These are phyloP conservation scores for Cacoxenus indagator DNA, from an alignment of 2,888 invertebrate genomes.

Conservation along the genomic window DNA sequence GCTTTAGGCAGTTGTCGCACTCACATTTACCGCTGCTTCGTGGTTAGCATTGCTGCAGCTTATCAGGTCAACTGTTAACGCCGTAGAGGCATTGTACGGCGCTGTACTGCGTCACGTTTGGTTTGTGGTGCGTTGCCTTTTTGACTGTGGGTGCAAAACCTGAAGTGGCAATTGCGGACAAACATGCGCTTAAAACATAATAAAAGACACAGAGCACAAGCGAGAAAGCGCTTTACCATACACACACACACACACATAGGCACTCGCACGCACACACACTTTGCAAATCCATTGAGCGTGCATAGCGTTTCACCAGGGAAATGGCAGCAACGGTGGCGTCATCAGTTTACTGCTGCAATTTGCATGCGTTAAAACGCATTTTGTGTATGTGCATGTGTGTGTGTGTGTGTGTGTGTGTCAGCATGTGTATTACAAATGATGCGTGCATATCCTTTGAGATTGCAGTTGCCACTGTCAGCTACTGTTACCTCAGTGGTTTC, in stretches of 20 bases:
- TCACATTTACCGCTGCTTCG: background rate
- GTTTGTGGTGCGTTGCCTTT: background rate
- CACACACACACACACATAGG: background rate
- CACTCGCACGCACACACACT: no score
- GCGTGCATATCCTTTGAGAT: conserved; percentile 21
- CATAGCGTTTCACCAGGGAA: no score
- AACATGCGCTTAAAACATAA: conserved; percentile 7
- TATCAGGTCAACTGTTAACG: conserved; percentile 7
- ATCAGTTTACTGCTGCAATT: conserved; percentile 55
- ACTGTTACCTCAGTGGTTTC: background rate
- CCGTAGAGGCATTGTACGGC: conserved; percentile 34
- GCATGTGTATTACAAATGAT: background rate
- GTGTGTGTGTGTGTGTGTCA: conserved; percentile 32
- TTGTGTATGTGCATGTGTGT: conserved; percentile 43
- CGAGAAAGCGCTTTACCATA: background rate
- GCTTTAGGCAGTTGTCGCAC: conserved; percentile 31
- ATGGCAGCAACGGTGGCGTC: conserved; percentile 35
- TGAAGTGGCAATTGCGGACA: conserved; percentile 49
- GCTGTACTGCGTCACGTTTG: background rate
- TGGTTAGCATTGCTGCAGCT: conserved; percentile 20
- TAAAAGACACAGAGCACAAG: background rate
- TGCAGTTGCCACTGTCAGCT: background rate
- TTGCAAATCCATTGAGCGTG: no score
- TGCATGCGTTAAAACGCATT: conserved; percentile 66
- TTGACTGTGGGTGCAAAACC: conserved; percentile 1